Conservation (phyloP, 2,888 invertebrate genomes). For the Apantesis nais region DNA sequence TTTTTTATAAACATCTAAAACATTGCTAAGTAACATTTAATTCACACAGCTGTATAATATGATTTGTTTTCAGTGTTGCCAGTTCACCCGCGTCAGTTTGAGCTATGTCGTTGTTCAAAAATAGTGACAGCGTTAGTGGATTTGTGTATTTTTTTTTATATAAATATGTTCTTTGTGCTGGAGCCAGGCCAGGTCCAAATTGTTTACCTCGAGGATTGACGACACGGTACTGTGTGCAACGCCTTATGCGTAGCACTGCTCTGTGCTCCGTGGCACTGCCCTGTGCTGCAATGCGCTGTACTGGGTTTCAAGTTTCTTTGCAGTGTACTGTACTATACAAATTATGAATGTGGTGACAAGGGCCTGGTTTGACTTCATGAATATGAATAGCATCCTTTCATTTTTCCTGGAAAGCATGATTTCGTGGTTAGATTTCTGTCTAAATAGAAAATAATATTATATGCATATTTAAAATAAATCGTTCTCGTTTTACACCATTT, state of each 20-base stretch:
- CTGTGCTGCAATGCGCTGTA: neutral
- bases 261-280: neutral
- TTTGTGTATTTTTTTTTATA: conserved; percentile 32
- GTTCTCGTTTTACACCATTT: neutral
- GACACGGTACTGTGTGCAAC: neutral
- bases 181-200: neutral
- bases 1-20: neutral
- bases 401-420: conserved; percentile 1
- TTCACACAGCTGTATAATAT: conserved; percentile 4
- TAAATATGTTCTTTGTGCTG: conserved; percentile 13
- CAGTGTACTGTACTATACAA: neutral
- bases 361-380: neutral
- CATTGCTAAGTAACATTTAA: neutral
- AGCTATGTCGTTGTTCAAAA: conserved; percentile 75
- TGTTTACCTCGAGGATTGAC: neutral
- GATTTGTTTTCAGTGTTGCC: conserved; percentile 45
- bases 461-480: neutral
- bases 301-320: neutral
- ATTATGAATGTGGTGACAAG: neutral
- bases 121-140: conserved; percentile 77
- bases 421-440: neutral
- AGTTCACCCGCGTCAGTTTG: conserved; percentile 47
- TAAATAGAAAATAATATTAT: neutral
- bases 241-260: neutral
- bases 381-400: neutral